Percentiles rank a stretch among this genome's conserved stretches.
Evolutionary conservation across 2,797 vertebrate species (phyloP).

Genomic region (Gadopsis bispinosus): DNA sequence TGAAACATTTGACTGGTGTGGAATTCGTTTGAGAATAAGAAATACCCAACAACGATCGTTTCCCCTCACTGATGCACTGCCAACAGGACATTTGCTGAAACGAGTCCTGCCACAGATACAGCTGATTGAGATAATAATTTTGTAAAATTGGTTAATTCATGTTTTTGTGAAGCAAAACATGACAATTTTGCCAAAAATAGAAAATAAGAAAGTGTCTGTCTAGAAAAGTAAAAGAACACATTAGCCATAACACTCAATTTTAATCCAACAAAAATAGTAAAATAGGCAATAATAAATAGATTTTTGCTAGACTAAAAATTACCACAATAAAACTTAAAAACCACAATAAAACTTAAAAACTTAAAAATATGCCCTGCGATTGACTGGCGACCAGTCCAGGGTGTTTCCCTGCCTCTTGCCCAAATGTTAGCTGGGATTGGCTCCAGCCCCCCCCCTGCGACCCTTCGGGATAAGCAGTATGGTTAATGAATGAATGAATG

Average conservation of each 20-base stretch:
- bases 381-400: no score
- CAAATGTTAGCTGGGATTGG: no score
- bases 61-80: constrained; percentile 8
- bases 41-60: constrained; percentile 21
- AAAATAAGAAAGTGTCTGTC: not conserved
- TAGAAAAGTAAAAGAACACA: not conserved
- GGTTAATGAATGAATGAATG: no score
- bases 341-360: no score
- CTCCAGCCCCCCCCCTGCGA: no score
- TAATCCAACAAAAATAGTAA: no score
- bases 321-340: no score
- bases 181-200: not conserved
- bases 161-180: not conserved
- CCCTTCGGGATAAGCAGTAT: no score
- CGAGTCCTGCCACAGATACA: not conserved
- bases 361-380: no score
- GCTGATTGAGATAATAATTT: not conserved
- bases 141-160: not conserved
- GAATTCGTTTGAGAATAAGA: constrained; percentile 36
- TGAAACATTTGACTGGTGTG: constrained; percentile 32
- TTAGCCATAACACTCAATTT: not conserved
- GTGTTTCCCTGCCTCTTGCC: no score
- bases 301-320: no score
- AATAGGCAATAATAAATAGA: no score
- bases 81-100: not conserved